These are phyloP conservation scores for Poeciliopsis paucimaculata DNA, from an alignment of 2,797 vertebrate species.

Conservation along the genomic window DNA sequence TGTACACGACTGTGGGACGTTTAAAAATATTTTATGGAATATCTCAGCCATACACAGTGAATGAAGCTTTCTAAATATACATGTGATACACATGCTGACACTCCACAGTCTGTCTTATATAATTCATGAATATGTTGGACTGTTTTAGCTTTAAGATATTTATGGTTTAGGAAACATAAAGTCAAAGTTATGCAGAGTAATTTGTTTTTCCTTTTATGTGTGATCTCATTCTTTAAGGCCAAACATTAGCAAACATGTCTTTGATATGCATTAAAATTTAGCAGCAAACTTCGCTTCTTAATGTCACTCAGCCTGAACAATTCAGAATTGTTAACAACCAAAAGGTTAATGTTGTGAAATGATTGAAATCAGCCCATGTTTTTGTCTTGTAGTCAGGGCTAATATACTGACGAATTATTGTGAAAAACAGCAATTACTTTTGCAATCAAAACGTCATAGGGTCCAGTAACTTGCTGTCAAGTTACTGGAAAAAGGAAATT, in stretches of 20 bases:
- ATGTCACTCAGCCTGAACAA: constrained; percentile 17
- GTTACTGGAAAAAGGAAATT: constrained; percentile 44
- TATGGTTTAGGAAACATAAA: background rate
- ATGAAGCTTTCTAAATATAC: too few species aligned
- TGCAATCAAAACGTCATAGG: constrained; percentile 52
- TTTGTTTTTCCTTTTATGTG: background rate
- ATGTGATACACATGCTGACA: too few species aligned
- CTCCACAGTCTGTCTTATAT: background rate
- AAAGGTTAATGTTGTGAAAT: constrained; percentile 62
- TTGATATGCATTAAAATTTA: constrained; percentile 20
- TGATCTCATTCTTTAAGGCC: constrained; percentile 17
- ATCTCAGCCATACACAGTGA: too few species aligned
- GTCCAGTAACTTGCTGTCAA: constrained; percentile 28
- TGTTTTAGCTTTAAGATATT: constrained; percentile 7
- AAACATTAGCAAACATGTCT: constrained; percentile 6
- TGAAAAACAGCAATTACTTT: constrained; percentile 60
- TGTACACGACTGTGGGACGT: too few species aligned
- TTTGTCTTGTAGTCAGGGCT: constrained; percentile 40
- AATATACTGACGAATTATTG: constrained; percentile 65
- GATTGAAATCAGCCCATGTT: constrained; percentile 56
- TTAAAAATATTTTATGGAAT: too few species aligned
- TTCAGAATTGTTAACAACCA: constrained; percentile 33
- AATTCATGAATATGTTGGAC: background rate
- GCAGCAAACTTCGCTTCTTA: constrained; percentile 13
- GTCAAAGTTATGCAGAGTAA: background rate